Evolutionary conservation across 2,797 vertebrate genomes (phyloP).

Genomic region (Crocodylus rhombifer): DNA sequence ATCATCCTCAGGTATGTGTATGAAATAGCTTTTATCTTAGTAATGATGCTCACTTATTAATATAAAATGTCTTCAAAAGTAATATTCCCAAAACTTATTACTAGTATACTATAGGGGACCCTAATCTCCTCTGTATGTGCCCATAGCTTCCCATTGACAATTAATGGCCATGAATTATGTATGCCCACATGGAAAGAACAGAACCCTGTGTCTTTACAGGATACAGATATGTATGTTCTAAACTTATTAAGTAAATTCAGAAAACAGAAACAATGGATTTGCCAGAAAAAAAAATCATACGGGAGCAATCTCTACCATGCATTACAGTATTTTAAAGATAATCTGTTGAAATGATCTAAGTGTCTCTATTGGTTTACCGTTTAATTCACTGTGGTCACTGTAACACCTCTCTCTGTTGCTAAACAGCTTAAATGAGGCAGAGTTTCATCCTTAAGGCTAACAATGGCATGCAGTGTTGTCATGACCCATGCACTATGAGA

Average conservation of each 20-base stretch:
- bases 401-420: constrained; percentile 82
- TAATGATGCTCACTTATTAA: not conserved
- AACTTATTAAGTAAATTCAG: not conserved
- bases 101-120: not conserved
- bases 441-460: constrained; percentile 63
- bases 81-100: not conserved
- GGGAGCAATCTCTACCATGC: no score
- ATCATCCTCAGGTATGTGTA: not conserved
- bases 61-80: not conserved
- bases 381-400: constrained; percentile 15
- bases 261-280: no score
- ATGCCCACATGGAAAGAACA: not conserved
- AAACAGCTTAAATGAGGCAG: constrained; percentile 71
- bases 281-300: no score
- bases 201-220: not conserved
- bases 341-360: no score
- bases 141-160: not conserved
- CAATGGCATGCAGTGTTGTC: constrained; percentile 76
- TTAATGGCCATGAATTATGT: not conserved
- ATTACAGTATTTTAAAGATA: no score
- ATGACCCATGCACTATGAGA: constrained; percentile 70
- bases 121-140: not conserved
- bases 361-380: not conserved
- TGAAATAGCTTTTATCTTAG: not conserved
- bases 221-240: not conserved